Evolutionary conservation across 2,888 invertebrate genomes (phyloP), one percentile per base, ranked within the genome.

Genomic region (Chymomyza amoena): DNA sequence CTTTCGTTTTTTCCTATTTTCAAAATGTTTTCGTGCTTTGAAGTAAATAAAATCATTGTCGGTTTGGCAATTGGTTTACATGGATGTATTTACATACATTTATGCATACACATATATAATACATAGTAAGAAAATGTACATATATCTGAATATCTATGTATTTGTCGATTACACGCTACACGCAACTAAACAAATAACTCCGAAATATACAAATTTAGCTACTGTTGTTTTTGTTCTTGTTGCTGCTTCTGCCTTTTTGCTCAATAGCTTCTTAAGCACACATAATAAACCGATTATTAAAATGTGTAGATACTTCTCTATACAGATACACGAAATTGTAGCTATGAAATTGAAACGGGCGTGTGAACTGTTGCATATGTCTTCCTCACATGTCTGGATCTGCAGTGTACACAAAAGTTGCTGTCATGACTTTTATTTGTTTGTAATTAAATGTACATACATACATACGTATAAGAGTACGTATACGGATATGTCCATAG

Each of bases 401-500:
- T 61, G 36, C 20, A 45, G 39, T 6, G 54, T 60, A 54, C 36
- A 36, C n/a, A 20, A 18, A 61, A 69, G 76, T 73, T 78, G 87
- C 84, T 79, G 83, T 82, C 81, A 85, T 87, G 87, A 87, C 87
- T 87, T 87, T 87, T 87, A 88, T 87, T 87, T 87, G 85, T 84
- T 88, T 87, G 88, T 87, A 87, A 88, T 88, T 88, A 89, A 86
- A 84, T 80, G 82, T 85, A 80, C 79, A 76, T 81, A 69, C 81
- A 25, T 25, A 52, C 66, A 13, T 60, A 61, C 57, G 15, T 68
- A 32, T 25, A 10, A 64, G 20, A 66, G 61, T 25, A 51, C 59
- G 61, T 45, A 13, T 36, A 52, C 20, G 39, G 16, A 75, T 63
- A 18, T 54, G 70, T 64, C 68, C 75, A 68, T 79, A 65, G 25